Evolutionary conservation across 2,797 vertebrate genomes (phyloP).

Genomic region (Rhinogobio ventralis): DNA sequence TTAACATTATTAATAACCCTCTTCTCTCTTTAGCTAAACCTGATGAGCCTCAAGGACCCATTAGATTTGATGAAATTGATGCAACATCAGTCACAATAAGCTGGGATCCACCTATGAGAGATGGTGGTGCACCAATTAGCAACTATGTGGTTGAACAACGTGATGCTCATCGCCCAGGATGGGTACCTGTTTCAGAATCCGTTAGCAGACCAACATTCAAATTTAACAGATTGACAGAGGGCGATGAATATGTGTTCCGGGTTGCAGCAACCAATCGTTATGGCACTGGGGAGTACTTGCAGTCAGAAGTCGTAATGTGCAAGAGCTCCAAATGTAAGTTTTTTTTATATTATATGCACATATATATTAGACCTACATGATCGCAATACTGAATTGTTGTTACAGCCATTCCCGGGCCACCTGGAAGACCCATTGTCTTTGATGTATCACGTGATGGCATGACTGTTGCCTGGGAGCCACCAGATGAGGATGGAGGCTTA

Average conservation of each 20-base stretch:
- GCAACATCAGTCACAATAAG: slow-evolving; percentile 89
- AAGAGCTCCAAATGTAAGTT: slow-evolving; percentile 93
- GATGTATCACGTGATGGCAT: slow-evolving; percentile 97
- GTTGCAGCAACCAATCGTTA: slow-evolving; percentile 94
- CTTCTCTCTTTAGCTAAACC: slow-evolving; percentile 86
- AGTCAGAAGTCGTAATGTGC: slow-evolving; percentile 93
- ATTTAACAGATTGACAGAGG: slow-evolving; percentile 91
- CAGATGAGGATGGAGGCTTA: slow-evolving; percentile 94
- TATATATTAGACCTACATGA: not conserved
- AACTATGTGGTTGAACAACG: slow-evolving; percentile 95
- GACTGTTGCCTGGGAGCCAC: slow-evolving; percentile 95
- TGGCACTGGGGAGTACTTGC: slow-evolving; percentile 93
- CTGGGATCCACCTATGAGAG: slow-evolving; percentile 91
- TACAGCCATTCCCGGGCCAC: slow-evolving; percentile 90
- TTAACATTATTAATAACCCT: not conserved
- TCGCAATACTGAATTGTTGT: slow-evolving; percentile 22
- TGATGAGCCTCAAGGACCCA: slow-evolving; percentile 89
- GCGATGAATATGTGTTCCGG: slow-evolving; percentile 96
- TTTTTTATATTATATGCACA: not conserved
- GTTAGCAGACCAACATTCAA: slow-evolving; percentile 92
- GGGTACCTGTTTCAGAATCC: slow-evolving; percentile 93
- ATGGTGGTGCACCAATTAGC: slow-evolving; percentile 92
- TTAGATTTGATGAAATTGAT: slow-evolving; percentile 92
- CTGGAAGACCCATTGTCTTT: slow-evolving; percentile 91
- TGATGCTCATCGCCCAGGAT: slow-evolving; percentile 96